A percentile compares a stretch with the other conserved stretches of the same genome.
These are phyloP conservation scores for Sphenopsis melanotis DNA, from an alignment of 2,797 vertebrate genomes.

Conservation along the genomic window DNA sequence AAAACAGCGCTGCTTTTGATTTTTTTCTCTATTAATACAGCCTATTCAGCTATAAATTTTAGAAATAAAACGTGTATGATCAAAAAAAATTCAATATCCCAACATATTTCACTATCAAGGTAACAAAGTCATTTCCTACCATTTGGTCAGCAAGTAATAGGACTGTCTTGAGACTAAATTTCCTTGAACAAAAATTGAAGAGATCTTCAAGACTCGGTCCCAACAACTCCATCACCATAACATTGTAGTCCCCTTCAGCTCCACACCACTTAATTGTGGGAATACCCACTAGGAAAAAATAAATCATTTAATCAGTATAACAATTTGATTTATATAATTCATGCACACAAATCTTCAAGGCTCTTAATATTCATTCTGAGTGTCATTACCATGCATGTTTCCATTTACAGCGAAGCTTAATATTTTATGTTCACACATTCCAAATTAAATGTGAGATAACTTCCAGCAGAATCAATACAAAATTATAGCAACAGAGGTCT, in stretches of 20 bases:
- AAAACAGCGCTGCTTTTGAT: background rate
- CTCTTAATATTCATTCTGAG: background rate
- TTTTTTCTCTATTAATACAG: background rate
- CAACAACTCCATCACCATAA: constrained; percentile 97
- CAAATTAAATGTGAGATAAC: background rate
- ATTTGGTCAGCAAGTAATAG: constrained; percentile 89
- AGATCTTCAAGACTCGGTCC: constrained; percentile 96
- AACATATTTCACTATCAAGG: background rate
- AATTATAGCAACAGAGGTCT: background rate
- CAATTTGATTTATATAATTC: background rate
- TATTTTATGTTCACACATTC: background rate
- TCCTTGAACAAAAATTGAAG: constrained; percentile 95
- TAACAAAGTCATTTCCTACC: constrained; percentile 68
- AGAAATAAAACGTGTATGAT: background rate
- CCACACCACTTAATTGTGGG: constrained; percentile 97
- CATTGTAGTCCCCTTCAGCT: constrained; percentile 97
- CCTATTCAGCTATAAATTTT: background rate
- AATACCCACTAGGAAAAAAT: constrained; percentile 86
- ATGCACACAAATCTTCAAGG: background rate
- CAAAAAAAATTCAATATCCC: background rate
- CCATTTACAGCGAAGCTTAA: background rate
- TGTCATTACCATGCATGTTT: background rate
- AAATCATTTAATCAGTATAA: background rate
- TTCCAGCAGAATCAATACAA: background rate
- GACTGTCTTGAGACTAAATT: constrained; percentile 92